A percentile compares a stretch with the other conserved stretches of the same genome.
Conservation (phyloP, 2,888 invertebrate genomes). For the Sympetrum striolatum region DNA sequence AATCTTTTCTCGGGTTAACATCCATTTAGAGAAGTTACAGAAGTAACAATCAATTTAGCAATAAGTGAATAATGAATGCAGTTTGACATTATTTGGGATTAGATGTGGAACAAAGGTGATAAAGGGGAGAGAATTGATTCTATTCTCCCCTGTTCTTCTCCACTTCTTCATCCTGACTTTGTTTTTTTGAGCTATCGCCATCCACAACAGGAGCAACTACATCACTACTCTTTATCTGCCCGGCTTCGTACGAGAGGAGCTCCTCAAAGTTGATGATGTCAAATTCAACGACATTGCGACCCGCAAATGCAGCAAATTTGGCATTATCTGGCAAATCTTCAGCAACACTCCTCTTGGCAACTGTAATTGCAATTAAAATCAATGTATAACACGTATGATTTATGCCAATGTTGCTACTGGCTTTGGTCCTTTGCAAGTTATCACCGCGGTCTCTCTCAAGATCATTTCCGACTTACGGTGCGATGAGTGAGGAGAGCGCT, state of each 20-base stretch:
- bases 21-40: slow-evolving; percentile 33
- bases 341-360: slow-evolving; percentile 65
- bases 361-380: slow-evolving; percentile 58
- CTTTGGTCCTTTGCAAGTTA: too few species aligned
- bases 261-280: slow-evolving; percentile 71
- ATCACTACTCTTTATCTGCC: neutral
- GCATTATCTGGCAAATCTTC: slow-evolving; percentile 60
- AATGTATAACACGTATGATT: neutral
- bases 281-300: slow-evolving; percentile 75
- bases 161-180: neutral
- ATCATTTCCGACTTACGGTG: too few species aligned
- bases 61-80: slow-evolving; percentile 32
- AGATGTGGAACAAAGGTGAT: neutral
- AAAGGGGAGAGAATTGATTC: neutral
- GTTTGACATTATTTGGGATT: slow-evolving; percentile 6
- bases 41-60: slow-evolving; percentile 36
- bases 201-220: neutral
- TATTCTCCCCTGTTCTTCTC: neutral
- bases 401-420: neutral
- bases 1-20: slow-evolving; percentile 35
- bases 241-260: slow-evolving; percentile 45
- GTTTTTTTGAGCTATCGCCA: neutral
- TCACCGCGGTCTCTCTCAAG: too few species aligned
- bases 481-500: too few species aligned
- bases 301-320: slow-evolving; percentile 79